Evolutionary conservation across 2,113 vertebrate genomes (phyloP).

Genomic region (Paraplagusia blochii): DNA sequence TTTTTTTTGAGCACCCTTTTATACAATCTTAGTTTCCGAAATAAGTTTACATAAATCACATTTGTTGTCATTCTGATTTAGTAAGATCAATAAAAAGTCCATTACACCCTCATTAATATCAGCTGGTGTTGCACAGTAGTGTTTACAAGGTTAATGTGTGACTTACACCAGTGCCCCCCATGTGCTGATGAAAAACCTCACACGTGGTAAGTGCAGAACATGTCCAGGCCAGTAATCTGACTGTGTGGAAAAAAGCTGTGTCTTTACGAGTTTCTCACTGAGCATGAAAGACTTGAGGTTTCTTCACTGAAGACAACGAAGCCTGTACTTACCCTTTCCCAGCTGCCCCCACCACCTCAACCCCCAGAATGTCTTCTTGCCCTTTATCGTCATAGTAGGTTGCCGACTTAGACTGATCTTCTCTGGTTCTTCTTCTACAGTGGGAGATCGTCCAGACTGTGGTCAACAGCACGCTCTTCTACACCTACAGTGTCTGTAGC

Average conservation of each 20-base stretch:
- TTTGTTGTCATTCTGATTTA: too few relatives aligned
- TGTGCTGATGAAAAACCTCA: slow-evolving; percentile 65
- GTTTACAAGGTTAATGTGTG: slow-evolving; percentile 50
- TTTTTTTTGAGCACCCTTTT: too few relatives aligned
- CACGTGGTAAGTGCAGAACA: slow-evolving; percentile 59
- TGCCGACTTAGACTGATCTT: slow-evolving; percentile 22
- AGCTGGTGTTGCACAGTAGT: slow-evolving; percentile 53
- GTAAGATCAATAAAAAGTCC: slow-evolving; percentile 42
- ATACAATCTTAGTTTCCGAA: too few relatives aligned
- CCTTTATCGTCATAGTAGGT: slow-evolving; percentile 28
- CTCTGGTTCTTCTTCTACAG: slow-evolving; percentile 66
- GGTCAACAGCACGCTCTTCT: slow-evolving; percentile 85
- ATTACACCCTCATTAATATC: slow-evolving; percentile 54
- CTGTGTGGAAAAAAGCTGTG: slow-evolving; percentile 40
- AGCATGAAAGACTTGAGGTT: slow-evolving; percentile 46
- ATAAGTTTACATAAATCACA: too few relatives aligned
- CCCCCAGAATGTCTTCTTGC: slow-evolving; percentile 6
- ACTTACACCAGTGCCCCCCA: slow-evolving; percentile 31
- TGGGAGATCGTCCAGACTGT: slow-evolving; percentile 94
- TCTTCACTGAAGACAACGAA: slow-evolving; percentile 48
- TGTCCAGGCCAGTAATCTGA: slow-evolving; percentile 51
- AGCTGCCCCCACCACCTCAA: too few relatives aligned
- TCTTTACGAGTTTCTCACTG: slow-evolving; percentile 52
- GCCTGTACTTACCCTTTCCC: slow-evolving; percentile 27
- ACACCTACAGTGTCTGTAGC: slow-evolving; percentile 92